Evolutionary conservation across 1,140 invertebrate genomes (phyloP).

Genomic region (Papilio machaon): DNA sequence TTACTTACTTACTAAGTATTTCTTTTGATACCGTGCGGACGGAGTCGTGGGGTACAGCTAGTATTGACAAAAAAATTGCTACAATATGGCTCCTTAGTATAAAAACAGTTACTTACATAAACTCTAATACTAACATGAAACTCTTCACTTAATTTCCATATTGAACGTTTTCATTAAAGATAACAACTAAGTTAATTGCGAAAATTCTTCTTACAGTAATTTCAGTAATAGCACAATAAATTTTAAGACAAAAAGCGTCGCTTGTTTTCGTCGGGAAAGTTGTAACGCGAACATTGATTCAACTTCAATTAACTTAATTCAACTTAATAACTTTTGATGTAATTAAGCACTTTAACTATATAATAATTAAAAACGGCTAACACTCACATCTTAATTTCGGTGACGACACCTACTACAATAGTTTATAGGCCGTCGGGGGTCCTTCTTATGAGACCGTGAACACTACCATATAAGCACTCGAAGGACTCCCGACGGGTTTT

Average conservation of each 20-base stretch:
- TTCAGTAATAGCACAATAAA: slow-evolving; percentile 2
- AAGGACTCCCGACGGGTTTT: no score
- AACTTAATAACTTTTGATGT: background rate
- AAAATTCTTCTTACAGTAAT: slow-evolving; percentile 2
- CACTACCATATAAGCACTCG: no score
- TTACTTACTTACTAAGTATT: no score
- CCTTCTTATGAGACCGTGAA: no score
- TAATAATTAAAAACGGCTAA: background rate
- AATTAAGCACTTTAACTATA: background rate
- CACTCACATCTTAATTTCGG: no score
- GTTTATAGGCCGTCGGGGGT: no score
- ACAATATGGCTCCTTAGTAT: no score
- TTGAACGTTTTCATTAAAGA: background rate
- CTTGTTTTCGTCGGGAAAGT: slow-evolving; percentile 13
- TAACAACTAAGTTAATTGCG: slow-evolving; percentile 4
- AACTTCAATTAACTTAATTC: slow-evolving; percentile 5
- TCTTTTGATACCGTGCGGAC: no score
- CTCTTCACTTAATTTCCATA: background rate
- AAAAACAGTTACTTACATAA: background rate
- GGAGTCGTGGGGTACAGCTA: no score
- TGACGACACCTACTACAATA: no score
- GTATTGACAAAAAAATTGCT: no score
- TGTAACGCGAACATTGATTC: slow-evolving; percentile 8
- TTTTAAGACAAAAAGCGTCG: background rate
- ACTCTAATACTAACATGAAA: background rate